A percentile compares a stretch with the other conserved stretches of the same genome.
These are phyloP conservation scores for Silvanus unidentatus DNA, from an alignment of 2,888 invertebrate species.

Conservation along the genomic window DNA sequence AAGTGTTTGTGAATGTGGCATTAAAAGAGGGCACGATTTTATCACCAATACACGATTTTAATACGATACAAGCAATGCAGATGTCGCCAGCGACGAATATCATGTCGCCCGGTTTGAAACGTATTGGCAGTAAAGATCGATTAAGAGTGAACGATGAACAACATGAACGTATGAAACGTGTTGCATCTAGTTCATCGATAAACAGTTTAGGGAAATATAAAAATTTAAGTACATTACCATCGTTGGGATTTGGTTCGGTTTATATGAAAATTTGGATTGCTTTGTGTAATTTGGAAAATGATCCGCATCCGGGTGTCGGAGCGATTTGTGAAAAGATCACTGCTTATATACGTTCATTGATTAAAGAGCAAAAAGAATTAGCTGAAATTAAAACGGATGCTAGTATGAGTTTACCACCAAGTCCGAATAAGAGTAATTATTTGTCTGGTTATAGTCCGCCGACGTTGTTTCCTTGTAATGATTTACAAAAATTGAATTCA, in stretches of 20 bases:
- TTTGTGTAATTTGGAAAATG: conserved; percentile 69
- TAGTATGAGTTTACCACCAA: conserved; percentile 54
- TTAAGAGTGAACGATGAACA: conserved; percentile 17
- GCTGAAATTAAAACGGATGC: conserved; percentile 40
- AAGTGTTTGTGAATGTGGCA: conserved; percentile 75
- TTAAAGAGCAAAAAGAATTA: conserved; percentile 25
- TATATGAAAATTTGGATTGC: conserved; percentile 88
- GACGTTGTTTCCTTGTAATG: conserved; percentile 23
- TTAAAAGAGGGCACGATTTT: conserved; percentile 53
- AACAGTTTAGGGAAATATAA: conserved; percentile 48
- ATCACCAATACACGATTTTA: conserved; percentile 27
- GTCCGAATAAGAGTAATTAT: conserved; percentile 51
- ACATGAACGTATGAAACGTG: conserved; percentile 52
- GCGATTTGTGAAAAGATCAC: conserved; percentile 73
- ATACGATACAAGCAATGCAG: conserved; percentile 5
- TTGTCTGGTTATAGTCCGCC: conserved; percentile 54
- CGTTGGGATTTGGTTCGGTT: conserved; percentile 63
- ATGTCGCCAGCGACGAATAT: background rate
- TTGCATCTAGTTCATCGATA: conserved; percentile 66
- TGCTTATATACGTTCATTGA: conserved; percentile 62
- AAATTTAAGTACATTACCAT: conserved; percentile 48
- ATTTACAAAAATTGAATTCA: background rate
- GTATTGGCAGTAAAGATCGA: conserved; percentile 32
- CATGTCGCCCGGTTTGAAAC: conserved; percentile 28
- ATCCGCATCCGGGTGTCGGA: conserved; percentile 83